These are phyloP conservation scores for Osmerus mordax DNA, from an alignment of 2,113 vertebrate genomes.

Conservation along the genomic window DNA sequence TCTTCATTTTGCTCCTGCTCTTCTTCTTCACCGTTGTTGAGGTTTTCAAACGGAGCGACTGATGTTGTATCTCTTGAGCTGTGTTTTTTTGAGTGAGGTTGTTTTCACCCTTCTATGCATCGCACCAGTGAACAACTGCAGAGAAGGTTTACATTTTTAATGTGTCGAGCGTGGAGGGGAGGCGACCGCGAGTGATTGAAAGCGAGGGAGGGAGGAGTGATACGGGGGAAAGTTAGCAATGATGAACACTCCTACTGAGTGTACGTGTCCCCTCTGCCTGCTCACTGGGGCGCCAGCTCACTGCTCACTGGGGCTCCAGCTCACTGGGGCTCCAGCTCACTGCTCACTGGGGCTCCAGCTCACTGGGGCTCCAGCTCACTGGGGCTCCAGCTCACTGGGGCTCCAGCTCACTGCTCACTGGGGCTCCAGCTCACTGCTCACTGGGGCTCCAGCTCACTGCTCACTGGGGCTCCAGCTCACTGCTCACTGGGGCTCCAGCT, in stretches of 20 bases:
- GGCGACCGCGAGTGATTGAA: background rate
- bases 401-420: too few species aligned
- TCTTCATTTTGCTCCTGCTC: conserved; percentile 33
- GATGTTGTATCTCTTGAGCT: background rate
- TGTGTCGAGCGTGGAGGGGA: conserved; percentile 46
- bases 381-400: too few species aligned
- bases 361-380: too few species aligned
- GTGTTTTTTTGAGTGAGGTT: conserved; percentile 23
- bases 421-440: too few species aligned
- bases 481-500: too few species aligned
- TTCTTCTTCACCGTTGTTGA: background rate
- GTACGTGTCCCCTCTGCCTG: background rate
- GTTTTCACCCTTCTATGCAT: conserved; percentile 14
- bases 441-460: too few species aligned
- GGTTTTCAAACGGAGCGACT: background rate
- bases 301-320: too few species aligned
- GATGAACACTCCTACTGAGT: background rate
- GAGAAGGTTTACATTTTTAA: conserved; percentile 59
- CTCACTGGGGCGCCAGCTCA: background rate
- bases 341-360: too few species aligned
- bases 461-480: too few species aligned
- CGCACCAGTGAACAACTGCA: conserved; percentile 37
- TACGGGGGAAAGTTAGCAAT: background rate
- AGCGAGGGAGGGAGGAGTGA: conserved; percentile 4
- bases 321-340: too few species aligned